These are phyloP conservation scores for Triplophysa tibetana DNA, from an alignment of 2,113 vertebrate species.

Conservation along the genomic window DNA sequence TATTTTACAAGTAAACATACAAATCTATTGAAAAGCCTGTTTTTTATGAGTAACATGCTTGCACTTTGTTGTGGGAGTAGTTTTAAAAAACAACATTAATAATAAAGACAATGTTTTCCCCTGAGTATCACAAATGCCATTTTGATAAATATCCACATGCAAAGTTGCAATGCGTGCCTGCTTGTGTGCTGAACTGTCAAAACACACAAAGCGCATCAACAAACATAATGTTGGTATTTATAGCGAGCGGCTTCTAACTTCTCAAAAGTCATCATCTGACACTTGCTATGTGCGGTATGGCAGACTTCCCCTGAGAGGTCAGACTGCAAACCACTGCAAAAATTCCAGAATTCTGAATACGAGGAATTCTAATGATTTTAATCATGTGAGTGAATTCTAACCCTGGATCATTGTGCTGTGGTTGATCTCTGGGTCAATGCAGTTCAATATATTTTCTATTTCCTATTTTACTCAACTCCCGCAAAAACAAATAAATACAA, in stretches of 20 bases:
- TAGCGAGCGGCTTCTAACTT: background rate
- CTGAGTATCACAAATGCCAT: constrained; percentile 52
- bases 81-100: constrained; percentile 59
- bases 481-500: constrained; percentile 20
- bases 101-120: constrained; percentile 39
- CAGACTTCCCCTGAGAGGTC: constrained; percentile 16
- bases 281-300: constrained; percentile 21
- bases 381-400: constrained; percentile 32
- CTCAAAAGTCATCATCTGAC: background rate
- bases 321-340: constrained; percentile 29
- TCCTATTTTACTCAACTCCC: constrained; percentile 6
- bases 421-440: constrained; percentile 27
- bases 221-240: constrained; percentile 1
- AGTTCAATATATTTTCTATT: constrained; percentile 30
- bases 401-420: constrained; percentile 31
- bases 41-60: constrained; percentile 22
- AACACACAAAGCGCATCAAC: constrained; percentile 7
- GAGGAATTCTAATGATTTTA: constrained; percentile 26
- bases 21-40: background rate
- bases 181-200: constrained; percentile 12
- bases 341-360: constrained; percentile 1
- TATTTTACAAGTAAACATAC: background rate
- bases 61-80: constrained; percentile 56
- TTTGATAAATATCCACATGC: constrained; percentile 32
- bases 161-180: too few relatives aligned